Percentiles rank a stretch among this genome's conserved stretches.
phyloP scores from a whole-genome alignment of 2,888 invertebrate genomes.

The Diplazon laetatorius region DNA sequence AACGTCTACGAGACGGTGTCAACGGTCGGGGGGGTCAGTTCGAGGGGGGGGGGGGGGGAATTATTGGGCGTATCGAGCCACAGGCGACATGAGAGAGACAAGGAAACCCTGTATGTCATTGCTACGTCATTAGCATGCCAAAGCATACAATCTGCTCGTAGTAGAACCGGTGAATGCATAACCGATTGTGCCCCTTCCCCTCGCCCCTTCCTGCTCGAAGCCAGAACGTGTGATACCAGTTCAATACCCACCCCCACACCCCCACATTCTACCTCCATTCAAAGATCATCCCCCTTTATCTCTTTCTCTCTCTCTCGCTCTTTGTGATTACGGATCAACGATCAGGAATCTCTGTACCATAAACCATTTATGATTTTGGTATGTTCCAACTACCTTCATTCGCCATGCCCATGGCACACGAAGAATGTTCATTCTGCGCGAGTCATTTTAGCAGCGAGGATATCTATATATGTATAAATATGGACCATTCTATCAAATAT shows the following conservation, averaged over 20 bases:
- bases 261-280: conserved; percentile 19
- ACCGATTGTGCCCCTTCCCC: conserved; percentile 51
- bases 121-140: conserved; percentile 62
- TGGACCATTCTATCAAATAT: too few species aligned
- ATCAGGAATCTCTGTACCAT: conserved; percentile 31
- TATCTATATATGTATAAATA: not conserved
- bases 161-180: conserved; percentile 36
- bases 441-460: conserved; percentile 2
- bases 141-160: conserved; percentile 45
- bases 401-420: not conserved
- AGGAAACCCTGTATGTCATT: conserved; percentile 60
- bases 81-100: conserved; percentile 15
- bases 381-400: conserved; percentile 5
- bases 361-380: not conserved
- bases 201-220: too few species aligned
- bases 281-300: conserved; percentile 17
- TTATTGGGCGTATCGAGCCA: conserved; percentile 19
- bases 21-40: conserved; percentile 9
- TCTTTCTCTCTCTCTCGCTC: too few species aligned
- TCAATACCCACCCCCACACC: conserved; percentile 10
- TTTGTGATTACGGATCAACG: conserved; percentile 44
- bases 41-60: not conserved
- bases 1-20: conserved; percentile 38
- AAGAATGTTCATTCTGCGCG: conserved; percentile 6
- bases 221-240: conserved; percentile 18